Base-by-base conservation (phyloP, 2,888 invertebrate species). In the Lasioglossum lativentre region DNA sequence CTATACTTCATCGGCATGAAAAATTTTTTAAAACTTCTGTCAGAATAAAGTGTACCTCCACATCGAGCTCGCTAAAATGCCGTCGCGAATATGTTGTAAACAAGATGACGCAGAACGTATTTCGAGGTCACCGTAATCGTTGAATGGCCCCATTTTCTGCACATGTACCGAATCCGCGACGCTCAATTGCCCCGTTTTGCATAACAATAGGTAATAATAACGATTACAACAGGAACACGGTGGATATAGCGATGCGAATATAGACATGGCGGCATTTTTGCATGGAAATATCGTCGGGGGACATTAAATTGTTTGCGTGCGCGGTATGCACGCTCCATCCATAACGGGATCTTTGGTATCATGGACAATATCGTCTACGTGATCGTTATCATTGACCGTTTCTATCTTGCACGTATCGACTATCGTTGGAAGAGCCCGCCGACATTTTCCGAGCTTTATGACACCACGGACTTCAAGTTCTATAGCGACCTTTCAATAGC, bases 401-500 rank as follows among this genome's bases (percentile, higher is more conserved):
- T 38, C 66, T 56, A 71, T 27, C 30, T 34, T 42, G 45, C 77
- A 66, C 71, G 78, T 78, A 88, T 72, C 59, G 75, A 72, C 76
- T 42, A 82, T 71, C 72, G 68, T n/a, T 56, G 42, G 56, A 88
- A 82, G 81, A 68, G 80, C 47, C 59, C 79, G 38, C 59, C 86
- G 59, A 75, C 86, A 86, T 90, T 88, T 79, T 77, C 82, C 66
- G 83, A 76, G 83, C 75, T 91, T 91, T 91, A 92, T 83, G 86
- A 82, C 75, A 78, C 85, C 84, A 79, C 73, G 86, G 84, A 84
- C 87, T 88, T 80, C 84, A 89, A 63, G 84, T 88, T 91, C 91
- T 90, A 91, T 86, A 86, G 87, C 86, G 78, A 91, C 83, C 90
- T 93, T 93, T 92, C 92, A 91, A 93, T 93, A 90, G 86, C 83